Evolutionary conservation across 2,113 vertebrate genomes (phyloP).

Genomic region (Rhagologus leucostigma): DNA sequence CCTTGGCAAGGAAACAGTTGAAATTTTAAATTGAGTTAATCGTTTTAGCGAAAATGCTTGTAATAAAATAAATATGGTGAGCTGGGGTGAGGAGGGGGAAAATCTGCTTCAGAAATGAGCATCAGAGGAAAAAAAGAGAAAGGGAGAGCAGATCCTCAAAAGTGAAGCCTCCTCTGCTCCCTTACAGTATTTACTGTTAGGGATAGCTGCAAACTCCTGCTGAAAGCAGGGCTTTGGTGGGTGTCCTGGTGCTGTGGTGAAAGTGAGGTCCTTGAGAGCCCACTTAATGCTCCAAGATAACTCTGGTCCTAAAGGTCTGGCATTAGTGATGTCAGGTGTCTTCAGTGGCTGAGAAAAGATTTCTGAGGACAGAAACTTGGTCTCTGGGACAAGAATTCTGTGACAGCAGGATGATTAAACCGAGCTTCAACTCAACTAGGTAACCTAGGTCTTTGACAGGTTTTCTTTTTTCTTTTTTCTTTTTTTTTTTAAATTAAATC

Average conservation of each 20-base stretch:
- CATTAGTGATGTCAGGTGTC: not conserved
- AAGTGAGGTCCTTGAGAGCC: not conserved
- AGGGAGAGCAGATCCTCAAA: not conserved
- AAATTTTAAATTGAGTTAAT: slow-evolving; percentile 69
- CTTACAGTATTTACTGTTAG: not conserved
- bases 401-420: not conserved
- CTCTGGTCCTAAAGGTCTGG: not conserved
- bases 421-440: not conserved
- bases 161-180: not conserved
- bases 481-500: not conserved
- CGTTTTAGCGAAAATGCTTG: slow-evolving; percentile 60
- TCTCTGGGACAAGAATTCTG: not conserved
- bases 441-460: not conserved
- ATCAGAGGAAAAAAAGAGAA: not conserved
- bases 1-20: slow-evolving; percentile 64
- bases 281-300: not conserved
- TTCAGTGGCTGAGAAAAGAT: not conserved
- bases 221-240: not conserved
- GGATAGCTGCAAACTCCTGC: not conserved
- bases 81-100: not conserved
- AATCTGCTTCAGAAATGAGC: not conserved
- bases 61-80: slow-evolving; percentile 64
- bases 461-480: accelerated
- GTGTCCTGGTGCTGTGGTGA: not conserved
- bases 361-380: not conserved